Evolutionary conservation across 2,888 invertebrate genomes (phyloP).

Genomic region (Antheraea yamamai): DNA sequence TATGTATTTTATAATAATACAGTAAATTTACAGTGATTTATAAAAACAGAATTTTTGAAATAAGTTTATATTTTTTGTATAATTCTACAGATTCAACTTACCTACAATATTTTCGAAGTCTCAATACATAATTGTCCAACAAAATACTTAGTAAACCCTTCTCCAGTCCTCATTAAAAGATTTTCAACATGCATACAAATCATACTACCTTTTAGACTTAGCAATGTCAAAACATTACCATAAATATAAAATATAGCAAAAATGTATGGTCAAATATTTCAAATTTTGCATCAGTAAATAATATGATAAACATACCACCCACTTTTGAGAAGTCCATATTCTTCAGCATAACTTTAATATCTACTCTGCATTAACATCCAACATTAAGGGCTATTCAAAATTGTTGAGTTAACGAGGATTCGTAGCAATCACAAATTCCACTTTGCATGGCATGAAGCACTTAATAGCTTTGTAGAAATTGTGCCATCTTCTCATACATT

Average conservation of each 20-base stretch:
- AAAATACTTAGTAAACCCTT: neutral
- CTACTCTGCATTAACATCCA: neutral
- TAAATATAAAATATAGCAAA: neutral
- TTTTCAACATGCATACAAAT: neutral
- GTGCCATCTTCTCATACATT: neutral
- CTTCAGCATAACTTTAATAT: neutral
- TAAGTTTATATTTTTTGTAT: too few species aligned
- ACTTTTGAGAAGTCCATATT: neutral
- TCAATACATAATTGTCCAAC: neutral
- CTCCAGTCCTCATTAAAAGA: neutral
- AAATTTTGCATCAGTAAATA: conserved; percentile 1
- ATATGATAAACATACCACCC: conserved; percentile 9
- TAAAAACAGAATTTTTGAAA: too few species aligned
- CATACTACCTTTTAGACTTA: neutral
- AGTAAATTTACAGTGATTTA: too few species aligned
- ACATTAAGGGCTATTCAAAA: neutral
- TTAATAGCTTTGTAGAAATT: neutral
- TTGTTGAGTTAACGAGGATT: neutral
- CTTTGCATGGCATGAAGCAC: neutral
- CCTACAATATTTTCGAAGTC: too few species aligned
- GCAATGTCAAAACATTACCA: neutral
- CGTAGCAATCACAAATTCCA: neutral
- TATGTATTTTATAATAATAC: too few species aligned
- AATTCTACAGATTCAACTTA: too few species aligned
- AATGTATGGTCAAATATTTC: neutral